phyloP scores from a whole-genome alignment of 37 sponge, comb jelly and placozoan species.

The Theonella swinhoei region DNA sequence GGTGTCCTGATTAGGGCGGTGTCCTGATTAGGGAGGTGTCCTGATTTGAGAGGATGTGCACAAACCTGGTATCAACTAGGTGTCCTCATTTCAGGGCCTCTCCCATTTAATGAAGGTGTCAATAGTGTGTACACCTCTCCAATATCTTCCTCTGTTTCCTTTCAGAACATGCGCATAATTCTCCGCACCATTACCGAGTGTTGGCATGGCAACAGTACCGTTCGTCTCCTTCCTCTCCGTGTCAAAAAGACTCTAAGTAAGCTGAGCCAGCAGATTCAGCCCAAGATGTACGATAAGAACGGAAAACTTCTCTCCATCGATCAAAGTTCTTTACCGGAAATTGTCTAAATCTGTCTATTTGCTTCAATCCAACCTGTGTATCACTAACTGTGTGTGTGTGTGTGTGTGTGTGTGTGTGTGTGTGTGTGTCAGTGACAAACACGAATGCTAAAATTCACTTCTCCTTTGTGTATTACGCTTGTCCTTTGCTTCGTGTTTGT shows the following conservation, averaged over 20 bases:
- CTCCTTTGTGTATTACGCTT: too few relatives aligned
- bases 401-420: neutral
- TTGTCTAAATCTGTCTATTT: too few relatives aligned
- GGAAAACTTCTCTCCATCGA: neutral
- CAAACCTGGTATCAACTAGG: too few relatives aligned
- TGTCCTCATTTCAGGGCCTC: too few relatives aligned
- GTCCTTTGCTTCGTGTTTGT: too few relatives aligned
- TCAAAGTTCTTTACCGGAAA: too few relatives aligned
- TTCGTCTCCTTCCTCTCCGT: conserved; percentile 54
- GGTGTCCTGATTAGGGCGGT: too few relatives aligned
- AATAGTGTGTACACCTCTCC: neutral
- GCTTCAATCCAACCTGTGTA: neutral
- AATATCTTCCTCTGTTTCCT: neutral
- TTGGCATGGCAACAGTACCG: conserved; percentile 50
- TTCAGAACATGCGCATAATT: conserved; percentile 42
- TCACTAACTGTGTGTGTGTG: neutral
- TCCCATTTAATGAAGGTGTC: neutral
- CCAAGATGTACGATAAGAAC: neutral
- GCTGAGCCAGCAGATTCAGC: conserved; percentile 16
- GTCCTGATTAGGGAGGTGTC: too few relatives aligned
- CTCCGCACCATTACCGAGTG: conserved; percentile 45
- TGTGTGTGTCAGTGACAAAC: neutral
- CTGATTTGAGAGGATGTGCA: too few relatives aligned
- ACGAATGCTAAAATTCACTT: too few relatives aligned
- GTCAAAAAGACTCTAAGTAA: conserved; percentile 71